A percentile compares a stretch with the other conserved stretches of the same genome.
Conservation (phyloP, 1,140 invertebrate genomes). For the Musca domestica region DNA sequence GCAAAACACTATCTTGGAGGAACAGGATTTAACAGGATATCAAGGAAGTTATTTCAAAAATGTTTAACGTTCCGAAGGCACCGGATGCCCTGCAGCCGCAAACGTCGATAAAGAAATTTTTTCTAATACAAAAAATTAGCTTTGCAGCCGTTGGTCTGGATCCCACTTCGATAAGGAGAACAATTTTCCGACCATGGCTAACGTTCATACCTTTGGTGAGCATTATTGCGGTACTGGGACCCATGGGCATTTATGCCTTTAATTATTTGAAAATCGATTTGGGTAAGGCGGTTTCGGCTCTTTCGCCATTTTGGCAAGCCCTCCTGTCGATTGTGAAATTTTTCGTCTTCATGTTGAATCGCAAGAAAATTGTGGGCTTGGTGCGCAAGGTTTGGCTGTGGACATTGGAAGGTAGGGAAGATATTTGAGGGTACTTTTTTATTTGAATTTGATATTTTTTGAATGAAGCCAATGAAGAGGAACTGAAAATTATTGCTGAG, state of each 20-base stretch:
- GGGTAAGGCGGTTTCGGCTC: not conserved
- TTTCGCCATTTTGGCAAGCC: slow-evolving; percentile 2
- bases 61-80: too few relatives aligned
- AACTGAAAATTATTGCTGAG: not conserved
- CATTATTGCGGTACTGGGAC: not conserved
- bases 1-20: too few relatives aligned
- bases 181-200: not conserved
- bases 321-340: not conserved
- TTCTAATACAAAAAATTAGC: not conserved
- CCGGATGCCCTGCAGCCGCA: not conserved
- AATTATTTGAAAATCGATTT: not conserved
- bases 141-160: not conserved
- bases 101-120: not conserved
- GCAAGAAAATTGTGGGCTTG: not conserved
- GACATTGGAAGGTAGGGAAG: not conserved
- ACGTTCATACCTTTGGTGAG: not conserved
- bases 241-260: not conserved
- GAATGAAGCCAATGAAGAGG: not conserved
- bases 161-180: not conserved
- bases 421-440: too few relatives aligned
- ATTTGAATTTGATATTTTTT: too few relatives aligned
- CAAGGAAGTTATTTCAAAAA: too few relatives aligned
- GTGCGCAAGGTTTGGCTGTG: not conserved
- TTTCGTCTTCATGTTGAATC: not conserved
- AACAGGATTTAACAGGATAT: too few relatives aligned